Evolutionary conservation across 2,797 vertebrate genomes (phyloP).

Genomic region (Hippoglossus hippoglossus): DNA sequence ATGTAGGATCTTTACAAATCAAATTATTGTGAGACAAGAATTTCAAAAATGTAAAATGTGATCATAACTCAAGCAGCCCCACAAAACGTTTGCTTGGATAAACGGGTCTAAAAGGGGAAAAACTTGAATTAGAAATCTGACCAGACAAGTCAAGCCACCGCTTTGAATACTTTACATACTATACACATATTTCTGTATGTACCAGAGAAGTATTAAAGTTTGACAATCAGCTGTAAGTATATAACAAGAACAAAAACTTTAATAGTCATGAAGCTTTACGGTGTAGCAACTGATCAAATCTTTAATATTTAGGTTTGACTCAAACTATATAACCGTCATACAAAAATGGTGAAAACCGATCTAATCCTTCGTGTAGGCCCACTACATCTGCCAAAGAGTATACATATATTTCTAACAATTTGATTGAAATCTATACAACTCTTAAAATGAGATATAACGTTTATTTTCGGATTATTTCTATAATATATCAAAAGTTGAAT

Average conservation of each 20-base stretch:
- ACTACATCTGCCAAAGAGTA: too few species aligned
- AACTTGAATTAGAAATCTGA: not conserved
- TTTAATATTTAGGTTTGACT: not conserved
- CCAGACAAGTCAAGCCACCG: not conserved
- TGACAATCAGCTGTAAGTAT: not conserved
- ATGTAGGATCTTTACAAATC: too few species aligned
- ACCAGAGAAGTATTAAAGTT: not conserved
- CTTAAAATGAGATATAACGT: too few species aligned
- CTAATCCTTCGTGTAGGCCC: too few species aligned
- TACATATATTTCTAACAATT: too few species aligned
- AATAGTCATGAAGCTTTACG: not conserved
- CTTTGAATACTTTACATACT: not conserved
- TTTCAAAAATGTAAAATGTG: not conserved
- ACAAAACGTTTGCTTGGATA: not conserved
- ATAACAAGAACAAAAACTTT: not conserved
- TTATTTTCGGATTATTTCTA: too few species aligned
- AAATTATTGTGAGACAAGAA: not conserved
- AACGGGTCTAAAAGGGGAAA: not conserved
- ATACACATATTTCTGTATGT: too few species aligned
- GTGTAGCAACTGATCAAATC: too few species aligned
- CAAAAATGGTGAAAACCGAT: too few species aligned
- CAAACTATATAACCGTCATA: not conserved
- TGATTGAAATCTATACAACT: too few species aligned
- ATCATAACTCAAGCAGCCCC: not conserved
- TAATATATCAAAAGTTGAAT: not conserved